Evolutionary conservation across 23 tunicate genomes (phyloP).

Genomic region (Halocynthia aurantium): DNA sequence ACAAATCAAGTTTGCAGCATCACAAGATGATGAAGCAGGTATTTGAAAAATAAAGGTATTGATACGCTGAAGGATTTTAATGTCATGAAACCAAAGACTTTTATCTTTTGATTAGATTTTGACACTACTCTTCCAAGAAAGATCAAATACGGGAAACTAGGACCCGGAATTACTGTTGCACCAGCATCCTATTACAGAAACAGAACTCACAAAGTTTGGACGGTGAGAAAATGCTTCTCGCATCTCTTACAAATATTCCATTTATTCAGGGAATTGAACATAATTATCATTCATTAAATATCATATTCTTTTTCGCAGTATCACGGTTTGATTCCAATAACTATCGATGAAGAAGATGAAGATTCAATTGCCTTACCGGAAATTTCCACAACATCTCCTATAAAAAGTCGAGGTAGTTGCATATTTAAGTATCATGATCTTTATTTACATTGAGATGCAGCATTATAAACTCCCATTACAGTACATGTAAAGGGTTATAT

Average conservation of each 20-base stretch:
- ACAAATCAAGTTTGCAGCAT: neutral
- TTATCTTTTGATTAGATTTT: no score
- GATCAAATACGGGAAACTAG: slow-evolving; percentile 60
- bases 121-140: neutral
- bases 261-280: neutral
- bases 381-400: neutral
- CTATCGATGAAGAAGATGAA: slow-evolving; percentile 59
- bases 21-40: slow-evolving; percentile 11
- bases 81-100: no score
- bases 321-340: slow-evolving; percentile 52
- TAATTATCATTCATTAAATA: neutral
- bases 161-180: slow-evolving; percentile 38
- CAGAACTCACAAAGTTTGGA: slow-evolving; percentile 48
- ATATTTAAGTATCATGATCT: no score
- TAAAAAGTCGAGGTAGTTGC: neutral
- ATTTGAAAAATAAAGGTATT: no score
- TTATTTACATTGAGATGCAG: no score
- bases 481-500: no score
- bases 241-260: neutral
- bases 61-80: no score
- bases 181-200: slow-evolving; percentile 60
- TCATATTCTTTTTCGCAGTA: slow-evolving; percentile 12
- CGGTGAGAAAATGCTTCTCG: slow-evolving; percentile 20
- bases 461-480: no score
- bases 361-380: slow-evolving; percentile 2